These are phyloP conservation scores for Eupeodes latifasciatus DNA, from an alignment of 2,888 invertebrate species.

Conservation along the genomic window DNA sequence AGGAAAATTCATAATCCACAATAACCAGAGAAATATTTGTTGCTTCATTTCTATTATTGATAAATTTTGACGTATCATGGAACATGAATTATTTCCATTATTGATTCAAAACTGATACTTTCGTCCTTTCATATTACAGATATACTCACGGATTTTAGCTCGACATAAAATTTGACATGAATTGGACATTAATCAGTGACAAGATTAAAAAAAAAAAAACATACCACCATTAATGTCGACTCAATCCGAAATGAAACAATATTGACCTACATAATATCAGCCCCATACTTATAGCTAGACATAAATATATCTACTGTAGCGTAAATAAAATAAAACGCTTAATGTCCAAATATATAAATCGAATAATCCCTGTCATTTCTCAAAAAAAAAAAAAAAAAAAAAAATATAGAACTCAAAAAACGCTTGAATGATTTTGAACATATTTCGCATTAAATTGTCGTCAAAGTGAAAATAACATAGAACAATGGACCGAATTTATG, in stretches of 20 bases:
- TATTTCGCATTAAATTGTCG: constrained; percentile 31
- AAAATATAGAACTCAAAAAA: neutral
- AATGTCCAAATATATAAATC: constrained; percentile 20
- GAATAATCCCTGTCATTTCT: constrained; percentile 31
- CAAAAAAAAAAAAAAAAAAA: neutral
- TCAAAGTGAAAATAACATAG: constrained; percentile 20
- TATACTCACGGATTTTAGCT: neutral
- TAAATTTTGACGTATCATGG: too few relatives aligned
- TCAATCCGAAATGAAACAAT: constrained; percentile 3
- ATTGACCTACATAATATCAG: neutral
- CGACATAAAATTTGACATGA: neutral
- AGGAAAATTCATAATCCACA: too few relatives aligned
- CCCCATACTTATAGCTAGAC: neutral
- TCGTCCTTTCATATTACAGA: too few relatives aligned
- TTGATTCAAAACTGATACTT: too few relatives aligned
- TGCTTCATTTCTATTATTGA: too few relatives aligned
- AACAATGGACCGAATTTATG: neutral
- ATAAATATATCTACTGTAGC: neutral
- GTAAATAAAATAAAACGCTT: neutral
- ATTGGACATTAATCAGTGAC: neutral
- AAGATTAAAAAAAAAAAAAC: neutral
- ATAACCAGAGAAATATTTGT: too few relatives aligned
- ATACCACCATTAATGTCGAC: neutral
- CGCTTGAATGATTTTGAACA: constrained; percentile 24
- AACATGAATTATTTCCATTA: too few relatives aligned